A percentile compares a stretch with the other conserved stretches of the same genome.
These are phyloP conservation scores for Panzeria rudis DNA, from an alignment of 2,888 invertebrate species.

Conservation along the genomic window DNA sequence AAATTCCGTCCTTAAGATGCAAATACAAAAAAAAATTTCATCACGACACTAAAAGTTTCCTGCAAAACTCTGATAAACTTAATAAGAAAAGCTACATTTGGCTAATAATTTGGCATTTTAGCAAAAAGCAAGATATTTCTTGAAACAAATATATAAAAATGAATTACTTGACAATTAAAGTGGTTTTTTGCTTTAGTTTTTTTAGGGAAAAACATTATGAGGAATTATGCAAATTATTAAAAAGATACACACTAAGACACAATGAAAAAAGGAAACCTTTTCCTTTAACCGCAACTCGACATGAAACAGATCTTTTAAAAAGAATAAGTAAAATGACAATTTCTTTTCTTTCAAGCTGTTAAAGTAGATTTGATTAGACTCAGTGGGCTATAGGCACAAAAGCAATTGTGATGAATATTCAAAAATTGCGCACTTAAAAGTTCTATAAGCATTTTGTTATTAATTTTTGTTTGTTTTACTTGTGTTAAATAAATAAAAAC, in stretches of 20 bases:
- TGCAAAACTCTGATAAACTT: neutral
- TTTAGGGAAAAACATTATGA: neutral
- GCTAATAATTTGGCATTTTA: too few relatives aligned
- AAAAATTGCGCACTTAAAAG: too few relatives aligned
- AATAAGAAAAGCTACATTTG: slow-evolving; percentile 3
- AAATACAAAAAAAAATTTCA: slow-evolving; percentile 22
- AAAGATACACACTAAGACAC: neutral
- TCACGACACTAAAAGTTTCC: slow-evolving; percentile 20
- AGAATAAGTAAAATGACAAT: neutral
- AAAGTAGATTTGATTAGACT: slow-evolving; percentile 9
- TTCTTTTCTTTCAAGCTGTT: slow-evolving; percentile 6
- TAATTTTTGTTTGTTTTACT: too few relatives aligned
- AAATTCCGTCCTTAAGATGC: neutral
- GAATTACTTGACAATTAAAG: slow-evolving; percentile 27
- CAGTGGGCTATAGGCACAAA: neutral
- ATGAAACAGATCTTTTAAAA: slow-evolving; percentile 5
- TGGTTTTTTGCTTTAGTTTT: neutral
- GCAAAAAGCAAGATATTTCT: slow-evolving; percentile 24
- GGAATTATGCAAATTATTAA: slow-evolving; percentile 49
- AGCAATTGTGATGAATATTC: neutral
- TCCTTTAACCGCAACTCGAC: slow-evolving; percentile 20
- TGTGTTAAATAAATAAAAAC: neutral
- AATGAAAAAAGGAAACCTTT: neutral
- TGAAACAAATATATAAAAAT: slow-evolving; percentile 31
- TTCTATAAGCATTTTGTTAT: neutral